Percentiles rank a stretch among this genome's conserved stretches.
These are phyloP conservation scores for Ibidorhyncha struthersii DNA, from an alignment of 2,113 vertebrate genomes.

Conservation along the genomic window DNA sequence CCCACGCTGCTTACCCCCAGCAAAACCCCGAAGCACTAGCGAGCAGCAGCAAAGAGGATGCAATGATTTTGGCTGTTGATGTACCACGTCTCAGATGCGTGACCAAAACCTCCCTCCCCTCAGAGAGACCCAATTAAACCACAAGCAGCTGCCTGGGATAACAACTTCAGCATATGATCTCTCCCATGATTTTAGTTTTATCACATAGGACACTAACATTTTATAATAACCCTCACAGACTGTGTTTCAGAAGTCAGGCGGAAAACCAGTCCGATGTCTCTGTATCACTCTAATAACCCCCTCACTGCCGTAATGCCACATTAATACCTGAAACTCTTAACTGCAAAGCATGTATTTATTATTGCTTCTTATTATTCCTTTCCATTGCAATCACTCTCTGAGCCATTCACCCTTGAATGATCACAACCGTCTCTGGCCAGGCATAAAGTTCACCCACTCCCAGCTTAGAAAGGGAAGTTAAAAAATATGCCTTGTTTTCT, in stretches of 20 bases:
- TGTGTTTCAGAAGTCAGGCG: neutral
- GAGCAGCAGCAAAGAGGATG: rapidly evolving
- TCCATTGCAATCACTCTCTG: neutral
- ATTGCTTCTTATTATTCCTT: neutral
- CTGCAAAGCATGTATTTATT: neutral
- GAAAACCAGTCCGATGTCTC: neutral
- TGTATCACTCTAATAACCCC: rapidly evolving
- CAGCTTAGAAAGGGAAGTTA: neutral
- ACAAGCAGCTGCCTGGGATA: neutral
- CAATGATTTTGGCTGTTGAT: neutral
- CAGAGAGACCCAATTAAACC: neutral
- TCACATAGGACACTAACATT: neutral
- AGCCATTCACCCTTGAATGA: neutral
- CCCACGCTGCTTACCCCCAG: neutral
- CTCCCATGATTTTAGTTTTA: neutral
- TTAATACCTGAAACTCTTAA: neutral
- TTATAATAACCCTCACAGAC: neutral
- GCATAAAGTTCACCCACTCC: neutral
- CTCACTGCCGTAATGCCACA: rapidly evolving
- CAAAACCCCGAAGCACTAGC: rapidly evolving
- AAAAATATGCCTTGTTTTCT: neutral
- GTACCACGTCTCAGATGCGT: rapidly evolving
- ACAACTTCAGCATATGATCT: neutral
- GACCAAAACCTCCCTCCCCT: neutral
- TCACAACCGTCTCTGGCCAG: neutral